Evolutionary conservation across 2,797 vertebrate genomes (phyloP), one percentile per base, ranked within the genome.

Genomic region (Columba guinea): DNA sequence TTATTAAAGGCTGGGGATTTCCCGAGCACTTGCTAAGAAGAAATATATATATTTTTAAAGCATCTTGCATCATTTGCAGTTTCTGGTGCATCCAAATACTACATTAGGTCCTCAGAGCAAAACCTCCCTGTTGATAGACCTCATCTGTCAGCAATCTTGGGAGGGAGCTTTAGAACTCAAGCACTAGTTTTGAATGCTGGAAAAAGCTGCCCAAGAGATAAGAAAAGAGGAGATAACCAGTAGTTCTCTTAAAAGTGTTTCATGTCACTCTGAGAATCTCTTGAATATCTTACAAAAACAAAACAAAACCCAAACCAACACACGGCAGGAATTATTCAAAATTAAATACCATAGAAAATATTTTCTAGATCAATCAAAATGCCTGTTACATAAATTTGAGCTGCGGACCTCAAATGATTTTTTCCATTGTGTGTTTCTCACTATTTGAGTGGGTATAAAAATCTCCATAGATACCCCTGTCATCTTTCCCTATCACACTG

Each of bases 401-500:
- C 55, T 52, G 55, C 41, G 55, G 37, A 74, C 69, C 84, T 94
- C 74, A 74, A 85, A 91, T 92, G 35, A 71, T 63, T 94, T 95
- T 75, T 97, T 88, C 85, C 90, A 77, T 67, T 59, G 41, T 34
- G 27, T 89, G 58, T 85, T 97, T 97, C 96, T 90, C 75, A 77
- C 87, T 87, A 19, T 69, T 49, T 59, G 80, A 87, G 90, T 68
- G 91, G 65, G 32, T 84, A 93, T 90, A 70, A 87, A 97, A 94
- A 79, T 74, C 80, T 95, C 85, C 80, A 70, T 26, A 70, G 83
- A 85, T 79, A 49, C 59, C 85, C 63, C 59, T 74, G 91, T 96
- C 84, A 82, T 92, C 74, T 89, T 93, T 87, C 69, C 79, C 80
- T 62, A 60, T 64, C 87, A 73, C 63, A 53, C 41, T 93, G 94